Evolutionary conservation across 1,140 invertebrate genomes (phyloP).

Genomic region (Trachymyrmex cornetzi): DNA sequence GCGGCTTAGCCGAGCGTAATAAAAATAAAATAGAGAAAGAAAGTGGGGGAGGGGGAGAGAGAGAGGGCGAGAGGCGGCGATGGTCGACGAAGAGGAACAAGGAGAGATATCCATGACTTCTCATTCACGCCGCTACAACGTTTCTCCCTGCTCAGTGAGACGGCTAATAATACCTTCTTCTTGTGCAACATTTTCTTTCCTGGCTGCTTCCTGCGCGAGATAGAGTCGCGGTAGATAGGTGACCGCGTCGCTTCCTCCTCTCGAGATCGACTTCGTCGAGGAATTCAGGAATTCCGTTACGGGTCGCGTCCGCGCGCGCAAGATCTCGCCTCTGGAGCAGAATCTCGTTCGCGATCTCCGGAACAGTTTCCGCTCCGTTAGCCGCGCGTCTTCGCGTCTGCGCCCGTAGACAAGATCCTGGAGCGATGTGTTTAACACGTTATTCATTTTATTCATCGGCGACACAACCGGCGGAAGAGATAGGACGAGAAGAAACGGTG

Average conservation of each 20-base stretch:
- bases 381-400: conserved; percentile 42
- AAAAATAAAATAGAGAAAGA: conserved; percentile 49
- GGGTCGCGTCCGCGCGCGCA: conserved; percentile 52
- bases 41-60: not conserved
- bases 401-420: conserved; percentile 35
- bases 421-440: conserved; percentile 47
- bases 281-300: conserved; percentile 77
- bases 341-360: conserved; percentile 57
- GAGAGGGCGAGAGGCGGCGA: not conserved
- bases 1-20: conserved; percentile 64
- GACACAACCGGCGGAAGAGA: not conserved
- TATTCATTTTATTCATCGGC: conserved; percentile 32
- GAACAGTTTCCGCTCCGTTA: conserved; percentile 56
- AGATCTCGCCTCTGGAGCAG: conserved; percentile 36
- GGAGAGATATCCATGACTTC: conserved; percentile 15
- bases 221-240: conserved; percentile 39
- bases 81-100: conserved; percentile 32
- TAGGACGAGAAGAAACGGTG: not conserved
- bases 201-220: conserved; percentile 53
- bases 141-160: conserved; percentile 70
- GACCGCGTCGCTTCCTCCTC: conserved; percentile 25
- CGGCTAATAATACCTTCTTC: conserved; percentile 75
- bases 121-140: conserved; percentile 48
- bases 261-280: conserved; percentile 25
- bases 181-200: conserved; percentile 68